Conservation (phyloP, 2,888 invertebrate genomes). For the Troglohyphantes excavatus region DNA sequence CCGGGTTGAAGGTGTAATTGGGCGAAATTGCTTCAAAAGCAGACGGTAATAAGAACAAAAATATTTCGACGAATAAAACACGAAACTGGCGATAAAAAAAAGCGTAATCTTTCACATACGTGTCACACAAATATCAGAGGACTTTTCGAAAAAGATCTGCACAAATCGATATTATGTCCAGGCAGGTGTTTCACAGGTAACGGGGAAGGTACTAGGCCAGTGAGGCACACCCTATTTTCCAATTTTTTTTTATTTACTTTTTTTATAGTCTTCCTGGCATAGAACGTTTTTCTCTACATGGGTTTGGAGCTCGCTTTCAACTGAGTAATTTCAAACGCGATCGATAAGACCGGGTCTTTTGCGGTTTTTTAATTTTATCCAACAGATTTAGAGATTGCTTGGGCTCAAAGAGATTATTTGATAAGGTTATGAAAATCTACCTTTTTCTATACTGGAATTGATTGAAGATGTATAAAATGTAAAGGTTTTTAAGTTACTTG, state of each 20-base stretch:
- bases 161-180: slow-evolving; percentile 54
- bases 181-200: slow-evolving; percentile 68
- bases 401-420: too few relatives aligned
- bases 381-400: too few relatives aligned
- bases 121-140: slow-evolving; percentile 66
- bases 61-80: slow-evolving; percentile 8
- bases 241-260: slow-evolving; percentile 68
- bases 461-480: too few relatives aligned
- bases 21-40: slow-evolving; percentile 37
- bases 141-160: slow-evolving; percentile 58
- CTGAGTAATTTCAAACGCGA: neutral
- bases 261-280: slow-evolving; percentile 53
- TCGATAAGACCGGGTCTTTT: neutral
- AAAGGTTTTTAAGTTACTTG: too few relatives aligned
- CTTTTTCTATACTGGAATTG: too few relatives aligned
- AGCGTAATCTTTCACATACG: slow-evolving; percentile 48
- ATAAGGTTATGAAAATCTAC: too few relatives aligned
- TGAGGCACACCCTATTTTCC: slow-evolving; percentile 67
- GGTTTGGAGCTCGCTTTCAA: slow-evolving; percentile 31
- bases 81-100: slow-evolving; percentile 22
- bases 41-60: slow-evolving; percentile 11
- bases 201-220: slow-evolving; percentile 81
- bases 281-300: slow-evolving; percentile 31
- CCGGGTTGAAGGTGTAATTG: slow-evolving; percentile 14
- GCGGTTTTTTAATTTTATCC: too few relatives aligned